phyloP scores from a whole-genome alignment of 2,888 invertebrate genomes.

The Hirtodrosophila duncani region DNA sequence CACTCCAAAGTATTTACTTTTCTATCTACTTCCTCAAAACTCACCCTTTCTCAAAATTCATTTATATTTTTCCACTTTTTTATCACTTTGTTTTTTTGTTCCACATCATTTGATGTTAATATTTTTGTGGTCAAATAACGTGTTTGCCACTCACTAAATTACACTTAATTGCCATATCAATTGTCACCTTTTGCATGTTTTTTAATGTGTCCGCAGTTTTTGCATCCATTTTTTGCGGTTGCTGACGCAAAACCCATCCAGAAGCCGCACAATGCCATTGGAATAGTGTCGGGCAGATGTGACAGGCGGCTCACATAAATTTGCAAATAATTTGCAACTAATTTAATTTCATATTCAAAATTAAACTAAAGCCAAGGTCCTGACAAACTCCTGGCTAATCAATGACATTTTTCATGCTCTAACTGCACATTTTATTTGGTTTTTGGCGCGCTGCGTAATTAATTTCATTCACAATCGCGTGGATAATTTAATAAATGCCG shows the following conservation, averaged over 20 bases:
- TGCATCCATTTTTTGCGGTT: conserved; percentile 3
- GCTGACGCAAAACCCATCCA: no score
- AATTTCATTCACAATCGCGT: conserved; percentile 23
- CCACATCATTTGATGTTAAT: no score
- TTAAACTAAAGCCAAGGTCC: no score
- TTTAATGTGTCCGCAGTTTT: not conserved
- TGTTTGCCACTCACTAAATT: no score
- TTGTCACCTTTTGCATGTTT: conserved; percentile 14
- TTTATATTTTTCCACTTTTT: no score
- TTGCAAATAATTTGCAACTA: conserved; percentile 25
- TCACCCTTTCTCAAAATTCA: no score
- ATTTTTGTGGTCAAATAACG: no score
- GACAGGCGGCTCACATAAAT: conserved; percentile 5
- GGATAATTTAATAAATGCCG: conserved; percentile 36
- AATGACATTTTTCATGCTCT: conserved; percentile 16
- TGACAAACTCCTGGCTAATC: conserved; percentile 32
- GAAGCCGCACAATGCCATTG: no score
- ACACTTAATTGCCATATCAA: conserved; percentile 6
- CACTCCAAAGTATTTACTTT: no score
- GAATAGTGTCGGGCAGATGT: no score
- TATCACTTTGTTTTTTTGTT: no score
- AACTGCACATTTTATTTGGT: conserved; percentile 16
- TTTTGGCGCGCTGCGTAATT: conserved; percentile 34
- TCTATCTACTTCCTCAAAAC: no score
- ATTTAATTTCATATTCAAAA: conserved; percentile 37